Evolutionary conservation across 2,113 vertebrate species (phyloP), one percentile per base, ranked within the genome.

Genomic region (Daubentonia madagascariensis): DNA sequence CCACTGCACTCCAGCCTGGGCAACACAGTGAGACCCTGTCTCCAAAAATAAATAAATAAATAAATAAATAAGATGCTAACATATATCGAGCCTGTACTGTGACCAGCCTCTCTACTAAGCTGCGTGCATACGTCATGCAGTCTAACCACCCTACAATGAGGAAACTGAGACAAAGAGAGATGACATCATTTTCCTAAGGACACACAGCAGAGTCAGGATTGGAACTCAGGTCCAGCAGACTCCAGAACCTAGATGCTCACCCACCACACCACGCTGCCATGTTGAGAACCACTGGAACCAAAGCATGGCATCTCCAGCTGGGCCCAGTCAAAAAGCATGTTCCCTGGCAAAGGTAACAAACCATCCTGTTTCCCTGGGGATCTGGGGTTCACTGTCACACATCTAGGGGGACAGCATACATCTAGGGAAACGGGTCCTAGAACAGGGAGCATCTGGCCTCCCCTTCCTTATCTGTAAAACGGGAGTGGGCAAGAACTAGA

Each of bases 71-170:
- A 37, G 18, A 78, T 0, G 0, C 52, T 13, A 40, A 20, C 13
- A 0, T 1, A 9, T 18, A 14, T 1, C 0, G 1, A 65, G 76
- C 48, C 11, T 37, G 13, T 6, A 1, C 35, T 0, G 28, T 8
- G 40, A 1, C 18, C 2, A 48, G 65, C 54, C 18, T 6, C 22
- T 10, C 37, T 8, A 37, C 28, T 32, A 35, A 52, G 45, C 78
- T 9, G 5, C 6, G 13, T 0, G 4, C 1, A 0, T 4, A 5
- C 0, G 0, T 30, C 18, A 12, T 3, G 0, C 23, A 25, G 0
- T 1, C 48, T 1, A 2, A 6, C 37, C 8, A 0, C 22, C 17
- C 48, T 5, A 0, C 6, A 10, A 0, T 0, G 23, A n/a, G 43
- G 45, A 68, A 43, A 54, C 23, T 0, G 32, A 63, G 68, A 45